phyloP scores from a whole-genome alignment of 2,888 invertebrate species.

The Sylvicola cinctus region DNA sequence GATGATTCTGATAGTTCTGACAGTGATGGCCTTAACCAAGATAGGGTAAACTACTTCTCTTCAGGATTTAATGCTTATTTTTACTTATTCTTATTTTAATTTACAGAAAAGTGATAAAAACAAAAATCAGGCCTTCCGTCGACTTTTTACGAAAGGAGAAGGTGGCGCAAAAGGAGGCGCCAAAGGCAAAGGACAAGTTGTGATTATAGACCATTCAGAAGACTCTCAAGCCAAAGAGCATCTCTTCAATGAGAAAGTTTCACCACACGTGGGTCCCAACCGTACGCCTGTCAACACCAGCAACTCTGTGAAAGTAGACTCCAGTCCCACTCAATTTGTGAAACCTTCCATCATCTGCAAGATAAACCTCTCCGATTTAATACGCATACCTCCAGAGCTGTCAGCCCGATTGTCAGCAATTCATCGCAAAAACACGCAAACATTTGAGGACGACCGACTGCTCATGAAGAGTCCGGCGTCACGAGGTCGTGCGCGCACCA shows the following conservation, averaged over 20 bases:
- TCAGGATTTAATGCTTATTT: no score
- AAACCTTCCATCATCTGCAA: slow-evolving; percentile 17
- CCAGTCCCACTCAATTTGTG: neutral
- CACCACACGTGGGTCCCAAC: slow-evolving; percentile 12
- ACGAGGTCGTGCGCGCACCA: neutral
- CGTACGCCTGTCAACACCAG: slow-evolving; percentile 3
- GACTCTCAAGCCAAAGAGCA: slow-evolving; percentile 21
- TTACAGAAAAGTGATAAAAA: slow-evolving; percentile 37
- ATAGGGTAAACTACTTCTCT: no score
- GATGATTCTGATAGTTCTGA: no score
- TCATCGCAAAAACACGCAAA: neutral
- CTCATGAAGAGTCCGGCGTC: slow-evolving; percentile 1
- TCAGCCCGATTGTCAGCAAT: neutral
- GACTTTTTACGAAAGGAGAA: slow-evolving; percentile 44
- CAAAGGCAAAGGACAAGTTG: slow-evolving; percentile 49
- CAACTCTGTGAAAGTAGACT: neutral
- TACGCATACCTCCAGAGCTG: slow-evolving; percentile 17
- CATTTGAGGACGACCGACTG: slow-evolving; percentile 1
- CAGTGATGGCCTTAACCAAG: no score
- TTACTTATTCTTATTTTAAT: no score
- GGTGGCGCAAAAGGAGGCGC: slow-evolving; percentile 52
- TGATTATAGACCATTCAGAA: slow-evolving; percentile 41
- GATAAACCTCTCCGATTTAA: slow-evolving; percentile 19
- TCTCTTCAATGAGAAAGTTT: slow-evolving; percentile 12
- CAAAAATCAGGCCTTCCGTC: slow-evolving; percentile 44